Evolutionary conservation across 2,888 invertebrate species (phyloP), one percentile per base, ranked within the genome.

Genomic region (Calephelis perditalis): DNA sequence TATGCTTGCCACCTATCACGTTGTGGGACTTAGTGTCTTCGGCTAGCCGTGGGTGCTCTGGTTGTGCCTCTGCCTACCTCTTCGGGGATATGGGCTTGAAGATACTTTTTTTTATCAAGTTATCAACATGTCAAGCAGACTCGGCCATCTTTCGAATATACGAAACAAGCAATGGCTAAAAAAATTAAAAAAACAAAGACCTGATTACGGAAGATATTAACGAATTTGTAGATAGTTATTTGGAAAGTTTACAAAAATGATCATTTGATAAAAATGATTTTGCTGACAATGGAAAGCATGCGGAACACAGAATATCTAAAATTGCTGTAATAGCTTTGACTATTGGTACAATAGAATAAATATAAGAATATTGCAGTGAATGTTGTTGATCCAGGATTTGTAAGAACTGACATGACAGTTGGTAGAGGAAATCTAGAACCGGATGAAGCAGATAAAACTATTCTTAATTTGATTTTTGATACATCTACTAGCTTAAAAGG

Each of bases 111-210:
- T 15, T 15, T 15, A 15, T n/a, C n/a, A n/a, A 67, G 95, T 96
- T 52, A 95, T 96, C 0, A 95, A 96, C 72, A 77, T 96, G 0
- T 94, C 95, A 0, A 86, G 86, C 59, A 76, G 83, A 0, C 85
- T 81, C 56, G 90, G 86, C 1, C 88, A 86, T 71, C 68, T 88
- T 5, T 86, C 89, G 3, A 89, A 89, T 71, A 71, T 90, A 57
- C 82, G 76, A 69, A 86, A 85, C 15, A 71, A 78, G 62, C 71
- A 74, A 54, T 88, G 87, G 89, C 73, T 86, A 3, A 62, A 79
- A 26, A 74, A 65, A 7, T 71, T 90, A 9, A 68, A 71, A n/a
- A 40, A 76, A 73, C 56, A 72, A 78, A 0, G 79, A 85, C 73
- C 74, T 89, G 55, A 79, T 78, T 2, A 73, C 70, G 0, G 82